These are phyloP conservation scores for Clarias gariepinus DNA, from an alignment of 2,113 vertebrate genomes.

Conservation along the genomic window DNA sequence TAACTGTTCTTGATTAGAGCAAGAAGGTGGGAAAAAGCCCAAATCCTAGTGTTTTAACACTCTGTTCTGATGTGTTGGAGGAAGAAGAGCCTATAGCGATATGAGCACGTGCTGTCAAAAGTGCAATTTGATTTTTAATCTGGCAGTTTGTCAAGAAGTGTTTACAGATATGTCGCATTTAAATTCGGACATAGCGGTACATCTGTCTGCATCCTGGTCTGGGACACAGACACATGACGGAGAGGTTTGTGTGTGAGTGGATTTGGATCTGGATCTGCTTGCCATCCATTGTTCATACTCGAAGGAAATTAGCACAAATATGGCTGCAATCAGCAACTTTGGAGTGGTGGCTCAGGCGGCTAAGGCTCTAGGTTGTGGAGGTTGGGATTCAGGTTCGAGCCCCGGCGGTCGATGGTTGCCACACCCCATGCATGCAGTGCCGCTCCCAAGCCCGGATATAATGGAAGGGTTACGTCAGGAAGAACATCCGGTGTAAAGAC, in stretches of 20 bases:
- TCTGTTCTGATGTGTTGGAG: background rate
- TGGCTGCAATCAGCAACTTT: background rate
- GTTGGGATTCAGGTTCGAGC: no score
- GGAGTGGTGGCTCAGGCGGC: no score
- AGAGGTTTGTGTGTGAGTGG: conserved; percentile 9
- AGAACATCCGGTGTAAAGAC: no score
- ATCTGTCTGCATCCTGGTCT: background rate
- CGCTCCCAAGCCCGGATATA: no score
- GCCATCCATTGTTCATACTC: conserved; percentile 49
- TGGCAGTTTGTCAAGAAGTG: background rate
- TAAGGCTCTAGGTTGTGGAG: no score
- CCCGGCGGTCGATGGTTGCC: no score
- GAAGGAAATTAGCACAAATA: conserved; percentile 13
- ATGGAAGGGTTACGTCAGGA: no score
- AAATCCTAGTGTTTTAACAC: background rate
- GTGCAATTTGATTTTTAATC: background rate
- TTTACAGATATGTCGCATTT: background rate
- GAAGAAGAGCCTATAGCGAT: background rate
- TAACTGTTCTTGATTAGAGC: background rate
- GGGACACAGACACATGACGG: no score
- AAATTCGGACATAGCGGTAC: background rate
- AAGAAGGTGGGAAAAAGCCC: background rate
- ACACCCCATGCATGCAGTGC: no score
- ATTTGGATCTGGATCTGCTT: conserved; percentile 29
- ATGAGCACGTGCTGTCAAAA: background rate